These are phyloP conservation scores for Darevskia nairensis DNA, from an alignment of 2,797 vertebrate genomes.

Conservation along the genomic window DNA sequence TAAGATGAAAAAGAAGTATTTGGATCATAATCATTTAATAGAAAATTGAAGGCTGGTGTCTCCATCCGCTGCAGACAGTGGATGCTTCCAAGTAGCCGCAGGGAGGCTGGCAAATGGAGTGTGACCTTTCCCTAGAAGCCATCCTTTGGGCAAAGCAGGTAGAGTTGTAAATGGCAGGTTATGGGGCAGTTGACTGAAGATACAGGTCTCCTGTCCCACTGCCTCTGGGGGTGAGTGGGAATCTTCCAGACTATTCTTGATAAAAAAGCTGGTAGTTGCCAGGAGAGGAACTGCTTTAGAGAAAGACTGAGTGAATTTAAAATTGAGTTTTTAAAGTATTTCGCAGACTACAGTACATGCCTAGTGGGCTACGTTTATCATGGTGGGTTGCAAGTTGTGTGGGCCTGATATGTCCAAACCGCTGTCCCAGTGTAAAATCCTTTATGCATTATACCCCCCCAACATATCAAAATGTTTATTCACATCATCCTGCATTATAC, in stretches of 20 bases:
- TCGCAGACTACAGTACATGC: background rate
- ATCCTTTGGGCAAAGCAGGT: background rate
- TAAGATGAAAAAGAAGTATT: background rate
- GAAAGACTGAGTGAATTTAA: background rate
- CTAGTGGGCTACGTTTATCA: background rate
- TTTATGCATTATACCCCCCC: background rate
- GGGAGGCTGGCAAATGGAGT: background rate
- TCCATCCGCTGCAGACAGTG: background rate
- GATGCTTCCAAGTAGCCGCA: background rate
- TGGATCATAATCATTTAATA: background rate
- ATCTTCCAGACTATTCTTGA: background rate
- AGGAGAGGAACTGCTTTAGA: background rate
- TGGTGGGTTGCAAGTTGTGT: background rate
- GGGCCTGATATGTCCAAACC: background rate
- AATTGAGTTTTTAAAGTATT: background rate
- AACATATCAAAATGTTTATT: background rate
- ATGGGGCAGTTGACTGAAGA: background rate
- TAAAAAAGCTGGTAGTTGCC: background rate
- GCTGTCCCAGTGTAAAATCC: background rate
- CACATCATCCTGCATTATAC: accelerated
- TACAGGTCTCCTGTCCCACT: background rate
- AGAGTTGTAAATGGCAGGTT: background rate
- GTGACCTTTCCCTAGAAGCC: background rate
- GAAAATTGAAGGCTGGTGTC: background rate
- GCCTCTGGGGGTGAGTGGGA: background rate